A percentile compares a stretch with the other conserved stretches of the same genome.
phyloP scores from a whole-genome alignment of 2,888 invertebrate species.

The Campoplex capitator region DNA sequence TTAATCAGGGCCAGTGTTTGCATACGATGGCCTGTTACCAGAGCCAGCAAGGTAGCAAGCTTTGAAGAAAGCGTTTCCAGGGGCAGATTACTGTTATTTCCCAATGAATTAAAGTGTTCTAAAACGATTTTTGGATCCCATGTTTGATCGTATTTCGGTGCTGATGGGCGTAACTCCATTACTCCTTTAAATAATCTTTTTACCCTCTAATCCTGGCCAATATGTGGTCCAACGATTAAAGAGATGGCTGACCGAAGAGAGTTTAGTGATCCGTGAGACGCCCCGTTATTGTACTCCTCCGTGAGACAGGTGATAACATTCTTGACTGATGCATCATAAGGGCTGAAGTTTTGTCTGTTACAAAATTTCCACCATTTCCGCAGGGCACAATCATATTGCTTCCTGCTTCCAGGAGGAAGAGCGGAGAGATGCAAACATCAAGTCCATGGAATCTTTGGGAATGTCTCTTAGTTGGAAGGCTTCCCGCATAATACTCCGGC shows the following conservation, averaged over 20 bases:
- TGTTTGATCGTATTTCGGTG: background rate
- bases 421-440: background rate
- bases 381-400: background rate
- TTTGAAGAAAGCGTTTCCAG: background rate
- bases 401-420: background rate
- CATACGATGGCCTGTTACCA: background rate
- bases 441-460: background rate
- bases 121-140: background rate
- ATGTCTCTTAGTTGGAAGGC: slow-evolving; percentile 5
- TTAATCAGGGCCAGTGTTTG: background rate
- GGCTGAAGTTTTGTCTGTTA: background rate
- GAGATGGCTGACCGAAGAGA: background rate
- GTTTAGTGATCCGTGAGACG: slow-evolving; percentile 3
- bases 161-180: background rate
- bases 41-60: background rate
- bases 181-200: background rate
- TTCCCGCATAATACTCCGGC: no score
- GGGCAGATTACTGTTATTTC: background rate
- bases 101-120: background rate
- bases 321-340: background rate
- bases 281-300: background rate
- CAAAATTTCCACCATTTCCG: slow-evolving; percentile 8
- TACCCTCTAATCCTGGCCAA: background rate
- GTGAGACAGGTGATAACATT: background rate
- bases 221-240: background rate